Evolutionary conservation across 2,113 vertebrate species (phyloP).

Genomic region (Otis tarda): DNA sequence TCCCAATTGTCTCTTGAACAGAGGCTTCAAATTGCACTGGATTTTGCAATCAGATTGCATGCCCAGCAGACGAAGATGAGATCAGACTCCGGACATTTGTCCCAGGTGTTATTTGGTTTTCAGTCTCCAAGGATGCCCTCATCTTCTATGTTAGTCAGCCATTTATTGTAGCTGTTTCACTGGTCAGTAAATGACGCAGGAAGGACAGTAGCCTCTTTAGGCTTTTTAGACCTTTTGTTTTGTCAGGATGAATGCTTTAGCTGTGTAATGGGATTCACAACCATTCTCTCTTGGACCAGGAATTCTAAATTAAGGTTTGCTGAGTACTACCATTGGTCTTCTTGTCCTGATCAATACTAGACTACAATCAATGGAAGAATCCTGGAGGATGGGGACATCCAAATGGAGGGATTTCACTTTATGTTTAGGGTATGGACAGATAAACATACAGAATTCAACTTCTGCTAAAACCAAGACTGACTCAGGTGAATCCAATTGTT

Average conservation of each 20-base stretch:
- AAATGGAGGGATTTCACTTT: neutral
- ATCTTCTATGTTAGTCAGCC: neutral
- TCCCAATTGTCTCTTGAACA: neutral
- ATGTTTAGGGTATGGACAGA: neutral
- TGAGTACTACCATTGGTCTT: neutral
- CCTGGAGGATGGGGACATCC: neutral
- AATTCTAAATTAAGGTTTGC: neutral
- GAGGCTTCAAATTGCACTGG: neutral
- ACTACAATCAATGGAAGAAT: neutral
- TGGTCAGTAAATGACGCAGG: neutral
- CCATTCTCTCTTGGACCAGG: neutral
- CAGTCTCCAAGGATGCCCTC: neutral
- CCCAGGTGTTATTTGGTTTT: neutral
- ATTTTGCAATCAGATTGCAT: conserved; percentile 32
- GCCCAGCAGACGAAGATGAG: neutral
- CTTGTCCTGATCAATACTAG: neutral
- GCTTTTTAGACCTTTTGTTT: neutral
- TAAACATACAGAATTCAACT: neutral
- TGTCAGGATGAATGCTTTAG: neutral
- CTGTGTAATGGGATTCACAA: neutral
- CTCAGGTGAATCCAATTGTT: neutral
- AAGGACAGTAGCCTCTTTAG: neutral
- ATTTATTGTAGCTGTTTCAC: neutral
- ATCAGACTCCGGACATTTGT: neutral
- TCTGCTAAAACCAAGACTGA: neutral